Conservation (phyloP, 2,888 invertebrate species). For the Melanargia galathea region DNA sequence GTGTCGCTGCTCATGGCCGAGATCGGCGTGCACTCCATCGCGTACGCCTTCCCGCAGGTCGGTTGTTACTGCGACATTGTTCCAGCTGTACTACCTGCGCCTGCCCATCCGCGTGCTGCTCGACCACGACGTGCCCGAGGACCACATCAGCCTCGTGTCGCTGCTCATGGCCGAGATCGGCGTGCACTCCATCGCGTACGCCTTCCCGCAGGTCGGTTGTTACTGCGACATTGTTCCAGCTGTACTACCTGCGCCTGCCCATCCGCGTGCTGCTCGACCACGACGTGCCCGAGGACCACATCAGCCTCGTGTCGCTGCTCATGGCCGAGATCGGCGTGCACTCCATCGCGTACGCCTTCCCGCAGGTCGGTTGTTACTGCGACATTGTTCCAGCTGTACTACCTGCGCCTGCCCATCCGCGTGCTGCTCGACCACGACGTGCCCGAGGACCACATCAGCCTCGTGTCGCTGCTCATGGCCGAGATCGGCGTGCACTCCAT, state of each 20-base stretch:
- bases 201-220: neutral
- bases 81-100: no score
- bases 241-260: no score
- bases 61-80: no score
- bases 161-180: neutral
- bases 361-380: neutral
- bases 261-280: neutral
- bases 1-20: neutral
- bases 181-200: constrained; percentile 2
- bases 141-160: neutral
- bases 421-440: no score
- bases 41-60: constrained; percentile 63
- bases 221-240: no score
- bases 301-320: neutral
- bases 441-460: no score
- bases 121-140: constrained; percentile 15
- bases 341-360: neutral
- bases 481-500: no score
- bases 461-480: no score
- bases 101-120: constrained; percentile 88
- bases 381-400: neutral
- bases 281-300: neutral
- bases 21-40: neutral
- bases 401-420: no score
- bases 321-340: neutral